phyloP scores from a whole-genome alignment of 2,113 vertebrate genomes.

The Marmota flaviventris region DNA sequence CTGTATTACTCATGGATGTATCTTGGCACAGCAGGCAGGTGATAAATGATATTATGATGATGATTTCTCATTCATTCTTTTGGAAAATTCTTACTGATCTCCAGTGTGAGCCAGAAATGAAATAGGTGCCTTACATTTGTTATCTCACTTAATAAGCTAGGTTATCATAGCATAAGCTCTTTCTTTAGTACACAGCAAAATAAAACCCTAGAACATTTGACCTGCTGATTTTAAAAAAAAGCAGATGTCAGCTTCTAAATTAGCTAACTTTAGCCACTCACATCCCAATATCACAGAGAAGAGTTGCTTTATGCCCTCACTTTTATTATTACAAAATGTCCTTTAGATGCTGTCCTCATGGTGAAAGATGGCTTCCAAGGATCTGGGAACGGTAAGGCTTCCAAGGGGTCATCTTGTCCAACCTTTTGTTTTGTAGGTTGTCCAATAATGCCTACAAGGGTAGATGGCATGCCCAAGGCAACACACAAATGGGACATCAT shows the following conservation, averaged over 20 bases:
- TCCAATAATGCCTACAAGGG: neutral
- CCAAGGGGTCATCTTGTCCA: neutral
- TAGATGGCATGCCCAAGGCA: neutral
- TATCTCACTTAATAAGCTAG: neutral
- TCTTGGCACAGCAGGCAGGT: neutral
- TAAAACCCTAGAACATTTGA: neutral
- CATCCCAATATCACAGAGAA: neutral
- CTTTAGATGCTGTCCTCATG: neutral
- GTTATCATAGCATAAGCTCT: neutral
- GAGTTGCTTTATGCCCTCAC: neutral
- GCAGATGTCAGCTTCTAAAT: conserved; percentile 22
- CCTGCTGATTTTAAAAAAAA: neutral
- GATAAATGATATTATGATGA: neutral
- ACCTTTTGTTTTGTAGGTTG: neutral
- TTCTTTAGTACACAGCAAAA: conserved; percentile 38
- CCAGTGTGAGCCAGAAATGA: neutral
- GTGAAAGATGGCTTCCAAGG: conserved; percentile 27
- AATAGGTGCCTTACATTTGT: neutral
- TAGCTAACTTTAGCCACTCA: neutral
- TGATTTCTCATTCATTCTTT: neutral
- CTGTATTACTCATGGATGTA: neutral
- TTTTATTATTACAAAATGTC: neutral
- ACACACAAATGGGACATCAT: neutral
- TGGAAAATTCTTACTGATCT: conserved; percentile 36
- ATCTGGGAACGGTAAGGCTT: neutral